These are phyloP conservation scores for Poliocrania exsul DNA, from an alignment of 2,797 vertebrate genomes.

Conservation along the genomic window DNA sequence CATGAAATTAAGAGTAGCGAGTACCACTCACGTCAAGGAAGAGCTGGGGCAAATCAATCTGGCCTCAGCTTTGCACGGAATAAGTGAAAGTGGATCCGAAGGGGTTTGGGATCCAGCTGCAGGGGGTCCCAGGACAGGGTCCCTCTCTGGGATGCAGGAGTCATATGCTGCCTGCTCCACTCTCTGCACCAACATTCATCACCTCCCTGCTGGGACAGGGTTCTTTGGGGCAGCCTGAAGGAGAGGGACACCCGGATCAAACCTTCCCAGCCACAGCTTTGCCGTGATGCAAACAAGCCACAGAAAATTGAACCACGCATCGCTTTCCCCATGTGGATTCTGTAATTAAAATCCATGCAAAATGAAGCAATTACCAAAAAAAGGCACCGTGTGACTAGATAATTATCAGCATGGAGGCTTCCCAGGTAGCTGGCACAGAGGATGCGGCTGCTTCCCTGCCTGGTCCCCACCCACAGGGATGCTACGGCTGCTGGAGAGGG, in stretches of 20 bases:
- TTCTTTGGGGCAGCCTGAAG: not conserved
- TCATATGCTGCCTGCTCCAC: rapidly evolving
- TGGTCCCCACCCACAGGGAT: not conserved
- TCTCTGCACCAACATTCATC: not conserved
- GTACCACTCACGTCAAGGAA: not conserved
- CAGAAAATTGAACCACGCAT: not conserved
- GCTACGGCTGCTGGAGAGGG: not conserved
- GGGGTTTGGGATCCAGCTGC: not conserved
- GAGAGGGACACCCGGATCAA: rapidly evolving
- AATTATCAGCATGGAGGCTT: not conserved
- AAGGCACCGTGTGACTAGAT: not conserved
- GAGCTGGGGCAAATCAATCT: not conserved
- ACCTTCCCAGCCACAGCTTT: not conserved
- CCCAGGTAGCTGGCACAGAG: not conserved
- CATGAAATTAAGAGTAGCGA: not conserved
- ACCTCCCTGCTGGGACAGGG: not conserved
- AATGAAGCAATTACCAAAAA: constrained; percentile 12
- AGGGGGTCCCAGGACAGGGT: not conserved
- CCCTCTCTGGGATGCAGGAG: not conserved
- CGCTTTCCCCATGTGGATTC: not conserved
- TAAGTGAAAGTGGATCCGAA: not conserved
- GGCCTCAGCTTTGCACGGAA: rapidly evolving
- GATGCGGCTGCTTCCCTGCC: not conserved
- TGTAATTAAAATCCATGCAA: constrained; percentile 36
- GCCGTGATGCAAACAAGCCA: rapidly evolving